Evolutionary conservation across 2,888 invertebrate species (phyloP).

Genomic region (Pachymerium ferrugineum): DNA sequence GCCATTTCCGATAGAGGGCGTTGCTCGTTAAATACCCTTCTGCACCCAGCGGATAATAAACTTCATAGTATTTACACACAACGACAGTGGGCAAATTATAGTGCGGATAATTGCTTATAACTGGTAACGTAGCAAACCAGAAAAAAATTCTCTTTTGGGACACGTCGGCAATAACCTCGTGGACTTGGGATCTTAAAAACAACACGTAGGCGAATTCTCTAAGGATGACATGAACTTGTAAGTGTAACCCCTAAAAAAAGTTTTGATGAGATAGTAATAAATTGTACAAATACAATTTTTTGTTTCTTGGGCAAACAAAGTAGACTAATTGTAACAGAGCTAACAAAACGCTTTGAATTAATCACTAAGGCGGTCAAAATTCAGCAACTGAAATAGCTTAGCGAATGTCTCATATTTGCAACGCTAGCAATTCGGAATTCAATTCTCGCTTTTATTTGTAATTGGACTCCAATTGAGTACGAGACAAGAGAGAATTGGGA

Average conservation of each 20-base stretch:
- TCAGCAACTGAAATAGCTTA: background rate
- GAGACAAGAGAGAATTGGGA: conserved; percentile 19
- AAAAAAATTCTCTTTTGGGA: background rate
- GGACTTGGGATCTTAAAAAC: no score
- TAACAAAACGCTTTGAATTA: conserved; percentile 24
- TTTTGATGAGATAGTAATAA: background rate
- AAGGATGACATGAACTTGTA: no score
- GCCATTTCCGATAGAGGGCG: conserved; percentile 25
- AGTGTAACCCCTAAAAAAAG: background rate
- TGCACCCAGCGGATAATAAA: conserved; percentile 11
- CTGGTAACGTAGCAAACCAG: background rate
- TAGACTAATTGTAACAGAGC: no score
- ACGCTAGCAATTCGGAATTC: conserved; percentile 16
- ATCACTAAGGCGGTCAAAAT: background rate
- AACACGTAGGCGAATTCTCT: no score
- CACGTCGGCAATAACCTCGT: background rate
- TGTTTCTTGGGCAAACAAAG: no score
- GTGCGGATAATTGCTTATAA: conserved; percentile 5
- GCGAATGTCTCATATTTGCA: background rate
- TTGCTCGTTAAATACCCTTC: conserved; percentile 22
- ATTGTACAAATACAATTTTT: no score
- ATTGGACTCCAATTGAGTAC: conserved; percentile 15
- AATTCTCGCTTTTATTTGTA: conserved; percentile 27
- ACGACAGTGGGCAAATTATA: background rate
- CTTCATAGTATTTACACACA: conserved; percentile 14